phyloP scores from a whole-genome alignment of 2,888 invertebrate genomes.

The Rhaphigaster nebulosa region DNA sequence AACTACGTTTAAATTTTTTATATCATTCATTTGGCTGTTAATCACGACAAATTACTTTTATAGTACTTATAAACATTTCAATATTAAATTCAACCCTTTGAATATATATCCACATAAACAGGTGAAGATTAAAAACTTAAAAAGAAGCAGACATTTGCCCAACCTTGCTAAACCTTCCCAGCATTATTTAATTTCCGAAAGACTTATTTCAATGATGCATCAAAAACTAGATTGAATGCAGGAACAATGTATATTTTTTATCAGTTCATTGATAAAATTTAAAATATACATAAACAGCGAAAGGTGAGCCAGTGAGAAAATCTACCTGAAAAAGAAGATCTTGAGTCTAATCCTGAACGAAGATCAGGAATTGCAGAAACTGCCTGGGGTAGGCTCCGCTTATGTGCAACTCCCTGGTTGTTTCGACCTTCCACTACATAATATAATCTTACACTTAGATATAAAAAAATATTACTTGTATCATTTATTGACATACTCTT shows the following conservation, averaged over 20 bases:
- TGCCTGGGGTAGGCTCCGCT: constrained; percentile 86
- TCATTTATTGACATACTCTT: neutral
- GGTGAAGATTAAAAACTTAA: neutral
- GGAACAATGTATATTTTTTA: constrained; percentile 8
- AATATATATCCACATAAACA: neutral
- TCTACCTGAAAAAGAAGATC: constrained; percentile 72
- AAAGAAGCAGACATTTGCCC: neutral
- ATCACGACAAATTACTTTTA: neutral
- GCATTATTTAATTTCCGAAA: neutral
- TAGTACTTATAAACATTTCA: neutral
- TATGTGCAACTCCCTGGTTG: constrained; percentile 88
- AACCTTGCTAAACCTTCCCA: neutral
- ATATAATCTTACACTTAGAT: constrained; percentile 49
- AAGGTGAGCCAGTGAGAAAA: constrained; percentile 67
- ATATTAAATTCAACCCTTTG: neutral
- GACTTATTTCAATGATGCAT: neutral
- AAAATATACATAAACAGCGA: constrained; percentile 61
- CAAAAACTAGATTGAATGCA: neutral
- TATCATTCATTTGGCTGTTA: neutral
- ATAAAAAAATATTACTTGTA: neutral
- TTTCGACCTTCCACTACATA: constrained; percentile 74
- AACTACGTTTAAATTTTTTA: neutral
- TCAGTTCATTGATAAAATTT: neutral
- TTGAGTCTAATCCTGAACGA: constrained; percentile 74
- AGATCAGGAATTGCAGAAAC: constrained; percentile 90